phyloP scores from a whole-genome alignment of 30 jellyfish, hydroid and myxozoan species.

The Hydractinia echinata region DNA sequence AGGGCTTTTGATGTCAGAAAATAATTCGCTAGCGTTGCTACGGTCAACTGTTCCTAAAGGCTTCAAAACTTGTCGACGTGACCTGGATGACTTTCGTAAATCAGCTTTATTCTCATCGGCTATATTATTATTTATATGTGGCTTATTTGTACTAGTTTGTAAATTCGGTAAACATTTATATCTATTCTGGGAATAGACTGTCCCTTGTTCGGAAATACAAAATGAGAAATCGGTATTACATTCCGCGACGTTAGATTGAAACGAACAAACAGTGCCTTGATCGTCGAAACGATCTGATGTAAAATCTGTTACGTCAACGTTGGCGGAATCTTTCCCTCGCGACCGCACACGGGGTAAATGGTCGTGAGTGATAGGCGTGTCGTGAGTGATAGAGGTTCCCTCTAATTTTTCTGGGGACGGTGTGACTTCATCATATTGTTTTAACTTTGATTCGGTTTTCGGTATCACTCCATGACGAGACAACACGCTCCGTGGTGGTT shows the following conservation, averaged over 20 bases:
- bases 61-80: slow-evolving; percentile 14
- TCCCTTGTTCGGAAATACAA: too few relatives aligned
- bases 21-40: slow-evolving; percentile 10
- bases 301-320: neutral
- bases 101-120: too few relatives aligned
- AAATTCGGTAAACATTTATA: too few relatives aligned
- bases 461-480: slow-evolving; percentile 14
- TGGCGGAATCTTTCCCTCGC: neutral
- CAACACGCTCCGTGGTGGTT: neutral
- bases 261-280: neutral
- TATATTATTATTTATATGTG: too few relatives aligned
- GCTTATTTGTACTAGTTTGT: too few relatives aligned
- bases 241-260: neutral
- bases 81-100: slow-evolving; percentile 1
- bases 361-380: too few relatives aligned
- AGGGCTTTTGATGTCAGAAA: neutral
- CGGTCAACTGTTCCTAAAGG: slow-evolving; percentile 18
- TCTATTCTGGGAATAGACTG: too few relatives aligned
- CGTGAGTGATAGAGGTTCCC: neutral
- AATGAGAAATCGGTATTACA: neutral
- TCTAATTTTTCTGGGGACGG: slow-evolving; percentile 5
- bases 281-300: neutral
- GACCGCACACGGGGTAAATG: neutral
- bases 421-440: neutral
- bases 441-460: slow-evolving; percentile 10